Percentiles rank a stretch among this genome's conserved stretches.
phyloP scores from a whole-genome alignment of 2,113 vertebrate genomes.

The Zosterops lateralis region DNA sequence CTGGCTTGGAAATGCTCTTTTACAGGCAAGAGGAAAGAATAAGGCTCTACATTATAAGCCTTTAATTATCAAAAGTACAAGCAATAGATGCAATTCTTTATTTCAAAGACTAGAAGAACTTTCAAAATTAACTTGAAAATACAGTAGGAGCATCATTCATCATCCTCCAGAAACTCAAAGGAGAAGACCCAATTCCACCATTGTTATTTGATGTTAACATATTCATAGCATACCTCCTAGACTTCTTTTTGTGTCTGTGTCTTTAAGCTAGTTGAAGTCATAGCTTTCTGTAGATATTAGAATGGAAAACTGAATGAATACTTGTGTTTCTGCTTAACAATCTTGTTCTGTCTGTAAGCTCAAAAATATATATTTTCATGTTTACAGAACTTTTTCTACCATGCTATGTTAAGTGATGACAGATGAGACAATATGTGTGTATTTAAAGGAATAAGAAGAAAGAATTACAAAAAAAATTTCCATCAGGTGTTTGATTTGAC shows the following conservation, averaged over 20 bases:
- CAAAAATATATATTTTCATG: not conserved
- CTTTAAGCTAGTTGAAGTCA: not conserved
- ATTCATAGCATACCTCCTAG: not conserved
- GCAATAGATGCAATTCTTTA: not conserved
- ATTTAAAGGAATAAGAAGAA: not conserved
- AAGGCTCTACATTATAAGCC: not conserved
- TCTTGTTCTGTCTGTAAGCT: not conserved
- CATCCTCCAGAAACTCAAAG: not conserved
- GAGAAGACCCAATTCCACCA: not conserved
- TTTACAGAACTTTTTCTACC: not conserved
- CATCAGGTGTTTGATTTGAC: not conserved
- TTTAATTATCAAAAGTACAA: not conserved
- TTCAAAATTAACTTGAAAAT: slow-evolving; percentile 16
- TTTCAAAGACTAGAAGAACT: not conserved
- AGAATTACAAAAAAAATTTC: not conserved
- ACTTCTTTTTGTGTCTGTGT: not conserved
- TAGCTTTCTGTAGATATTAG: not conserved
- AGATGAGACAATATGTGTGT: not conserved
- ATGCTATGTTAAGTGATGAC: not conserved
- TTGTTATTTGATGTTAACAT: not conserved
- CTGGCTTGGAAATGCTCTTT: not conserved
- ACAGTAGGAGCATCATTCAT: not conserved
- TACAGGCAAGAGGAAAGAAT: not conserved
- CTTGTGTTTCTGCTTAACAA: not conserved
- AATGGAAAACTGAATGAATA: slow-evolving; percentile 5